Base-by-base conservation (phyloP, 2,888 invertebrate genomes). In the Stenoptilia bipunctidactyla region DNA sequence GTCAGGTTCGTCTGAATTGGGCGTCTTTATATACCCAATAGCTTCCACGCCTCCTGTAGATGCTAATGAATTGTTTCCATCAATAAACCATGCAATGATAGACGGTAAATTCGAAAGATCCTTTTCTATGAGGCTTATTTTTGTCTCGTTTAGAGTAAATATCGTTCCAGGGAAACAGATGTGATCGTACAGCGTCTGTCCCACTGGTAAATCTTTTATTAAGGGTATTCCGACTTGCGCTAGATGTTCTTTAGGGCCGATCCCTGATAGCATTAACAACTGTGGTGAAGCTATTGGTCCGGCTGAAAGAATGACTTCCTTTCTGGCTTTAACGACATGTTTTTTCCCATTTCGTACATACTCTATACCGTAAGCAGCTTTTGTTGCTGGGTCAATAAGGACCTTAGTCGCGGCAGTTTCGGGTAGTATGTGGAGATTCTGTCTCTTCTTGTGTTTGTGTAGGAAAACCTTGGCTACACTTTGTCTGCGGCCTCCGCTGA, bases 221-320 rank as follows among this genome's bases (percentile, higher is more conserved):
- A 91, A 65, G 0, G 88, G 87, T 45, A 91, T 85, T 0, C 80
- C 80, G 1, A 86, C 61, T 2, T 80, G 68, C 13, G 66, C 56
- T 1, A 90, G 64, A 52, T 90, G 82, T 35, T 86, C 59, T 43
- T 55, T 69, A 0, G 87, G 87, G 1, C 88, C 88, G 10, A 88
- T 58, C 0, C 95, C 95, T 4, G 94, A 94, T 3, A 97, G 67
- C 93, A 97, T 93, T 8, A 97, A 84, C 1, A 97, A 64, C 66
- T 97, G 96, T 0, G 97, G 95, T 0, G 94, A 92, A 55, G 93
- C 93, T 47, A 97, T 90, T 1, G 95, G 88, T 0, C 97, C 97
- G 1, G 93, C 94, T 10, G 92, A 90, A 12, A 97, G 56, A 40
- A 97, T 92, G 0, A 97, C 90, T 74, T 95, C 95, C 61, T 90